Conservation (phyloP, 2,797 vertebrate species). For the Artibeus jamaicensis region DNA sequence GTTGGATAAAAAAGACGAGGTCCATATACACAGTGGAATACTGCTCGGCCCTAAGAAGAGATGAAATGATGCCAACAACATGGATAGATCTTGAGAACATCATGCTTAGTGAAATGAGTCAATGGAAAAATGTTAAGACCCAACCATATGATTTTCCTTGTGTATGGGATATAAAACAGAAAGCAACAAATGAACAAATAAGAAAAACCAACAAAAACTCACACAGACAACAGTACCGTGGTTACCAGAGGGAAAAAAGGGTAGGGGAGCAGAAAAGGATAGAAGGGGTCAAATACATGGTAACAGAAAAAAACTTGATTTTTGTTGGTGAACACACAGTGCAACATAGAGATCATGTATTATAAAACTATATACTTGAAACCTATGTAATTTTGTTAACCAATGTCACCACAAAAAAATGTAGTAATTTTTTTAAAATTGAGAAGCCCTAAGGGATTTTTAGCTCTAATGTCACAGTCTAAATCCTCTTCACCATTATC, state of each 20-base stretch:
- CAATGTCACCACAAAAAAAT: neutral
- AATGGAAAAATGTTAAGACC: neutral
- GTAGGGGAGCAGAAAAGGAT: neutral
- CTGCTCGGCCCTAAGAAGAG: neutral
- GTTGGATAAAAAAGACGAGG: neutral
- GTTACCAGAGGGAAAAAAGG: neutral
- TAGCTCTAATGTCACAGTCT: neutral
- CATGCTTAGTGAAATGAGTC: neutral
- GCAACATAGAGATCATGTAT: neutral
- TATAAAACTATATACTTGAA: neutral
- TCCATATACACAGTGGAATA: neutral
- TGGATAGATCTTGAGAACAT: neutral
- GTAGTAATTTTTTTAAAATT: neutral
- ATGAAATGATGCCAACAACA: neutral
- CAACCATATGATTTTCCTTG: neutral
- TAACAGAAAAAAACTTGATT: neutral
- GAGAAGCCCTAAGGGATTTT: neutral
- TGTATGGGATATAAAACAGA: neutral
- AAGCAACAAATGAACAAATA: neutral
- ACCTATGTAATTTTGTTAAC: neutral
- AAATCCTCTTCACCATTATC: neutral
- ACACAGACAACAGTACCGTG: neutral
- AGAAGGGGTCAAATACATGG: neutral
- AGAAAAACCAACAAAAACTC: neutral
- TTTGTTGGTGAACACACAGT: neutral